These are phyloP conservation scores for Archaeoteleia sp. DNA, from an alignment of 2,888 invertebrate genomes.

Conservation along the genomic window DNA sequence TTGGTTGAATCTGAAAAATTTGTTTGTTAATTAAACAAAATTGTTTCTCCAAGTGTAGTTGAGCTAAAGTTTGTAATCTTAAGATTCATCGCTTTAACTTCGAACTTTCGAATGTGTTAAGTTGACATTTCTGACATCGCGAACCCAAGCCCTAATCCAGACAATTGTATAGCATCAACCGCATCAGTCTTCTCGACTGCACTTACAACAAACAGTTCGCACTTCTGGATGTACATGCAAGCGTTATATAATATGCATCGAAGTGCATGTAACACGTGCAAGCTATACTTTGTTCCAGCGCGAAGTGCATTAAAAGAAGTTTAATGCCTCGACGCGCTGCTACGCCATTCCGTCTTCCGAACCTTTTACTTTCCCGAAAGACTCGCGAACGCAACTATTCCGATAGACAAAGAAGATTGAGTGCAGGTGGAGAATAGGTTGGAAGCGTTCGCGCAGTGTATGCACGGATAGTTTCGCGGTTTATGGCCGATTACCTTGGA, in stretches of 20 bases:
- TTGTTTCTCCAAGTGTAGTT: no score
- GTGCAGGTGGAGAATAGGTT: conserved; percentile 65
- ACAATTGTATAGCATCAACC: conserved; percentile 13
- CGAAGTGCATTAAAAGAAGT: conserved; percentile 46
- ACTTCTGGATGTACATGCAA: conserved; percentile 28
- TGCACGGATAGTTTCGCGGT: conserved; percentile 62
- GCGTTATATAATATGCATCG: conserved; percentile 42
- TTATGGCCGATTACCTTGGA: conserved; percentile 67
- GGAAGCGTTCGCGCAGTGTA: conserved; percentile 58
- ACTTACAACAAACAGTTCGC: conserved; percentile 38
- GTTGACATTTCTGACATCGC: no score
- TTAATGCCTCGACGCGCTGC: conserved; percentile 45
- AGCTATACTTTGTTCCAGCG: conserved; percentile 38
- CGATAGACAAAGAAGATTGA: conserved; percentile 72
- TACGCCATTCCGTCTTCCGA: conserved; percentile 38
- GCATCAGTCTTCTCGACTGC: conserved; percentile 15
- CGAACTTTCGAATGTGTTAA: no score
- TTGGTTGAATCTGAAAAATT: no score
- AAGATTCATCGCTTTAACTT: no score
- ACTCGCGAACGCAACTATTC: conserved; percentile 57
- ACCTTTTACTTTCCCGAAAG: conserved; percentile 59
- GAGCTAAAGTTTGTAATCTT: no score
- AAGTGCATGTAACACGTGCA: conserved; percentile 37
- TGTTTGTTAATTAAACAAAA: no score
- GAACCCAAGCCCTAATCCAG: no score